Evolutionary conservation across 2,797 vertebrate genomes (phyloP), one percentile per base, ranked within the genome.

Genomic region (Acanthiza pusilla): DNA sequence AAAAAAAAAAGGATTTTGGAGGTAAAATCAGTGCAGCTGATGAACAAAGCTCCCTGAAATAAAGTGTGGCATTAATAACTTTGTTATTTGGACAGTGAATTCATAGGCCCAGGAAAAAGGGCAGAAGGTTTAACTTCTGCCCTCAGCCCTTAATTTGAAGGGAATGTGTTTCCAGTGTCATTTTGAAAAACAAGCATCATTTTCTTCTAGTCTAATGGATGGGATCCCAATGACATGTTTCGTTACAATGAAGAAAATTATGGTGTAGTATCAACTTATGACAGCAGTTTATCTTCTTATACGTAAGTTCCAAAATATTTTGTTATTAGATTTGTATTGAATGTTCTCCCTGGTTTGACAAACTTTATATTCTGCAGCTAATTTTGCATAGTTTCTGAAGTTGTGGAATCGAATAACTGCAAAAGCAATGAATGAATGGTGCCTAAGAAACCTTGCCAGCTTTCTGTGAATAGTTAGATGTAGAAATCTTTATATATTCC

Each of bases 181-280:
- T 97, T 97, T 96, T 97, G 91, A 97, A 96, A 95, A 97, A 91
- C 25, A 18, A 94, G 32, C 74, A 92, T 96, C 61, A 48, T 97
- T 97, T 87, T 96, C 81, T 98, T 97, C 92, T 96, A 99, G 99
- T 99, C 99, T 96, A 99, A 99, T 85, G 99, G 99, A 90, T 99
- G 99, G 99, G 99, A 99, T 98, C 99, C 99, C 96, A 99, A 99
- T 96, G 99, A 99, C 97, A 99, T 99, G 99, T 99, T 99, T 98
- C 99, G 99, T 96, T 99, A 99, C 98, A 99, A 99, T 96, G 99
- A 99, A 97, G 99, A 99, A 98, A 99, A 99, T 95, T 99, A 99
- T 75, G 99, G 99, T 93, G 98, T 99, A 93, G 98, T 99, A 91
- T 99, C 99, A 79, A 99, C 99, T 63, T 99, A 99, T 79, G 99